These are phyloP conservation scores for Automeris io DNA, from an alignment of 2,888 invertebrate genomes.

Conservation along the genomic window DNA sequence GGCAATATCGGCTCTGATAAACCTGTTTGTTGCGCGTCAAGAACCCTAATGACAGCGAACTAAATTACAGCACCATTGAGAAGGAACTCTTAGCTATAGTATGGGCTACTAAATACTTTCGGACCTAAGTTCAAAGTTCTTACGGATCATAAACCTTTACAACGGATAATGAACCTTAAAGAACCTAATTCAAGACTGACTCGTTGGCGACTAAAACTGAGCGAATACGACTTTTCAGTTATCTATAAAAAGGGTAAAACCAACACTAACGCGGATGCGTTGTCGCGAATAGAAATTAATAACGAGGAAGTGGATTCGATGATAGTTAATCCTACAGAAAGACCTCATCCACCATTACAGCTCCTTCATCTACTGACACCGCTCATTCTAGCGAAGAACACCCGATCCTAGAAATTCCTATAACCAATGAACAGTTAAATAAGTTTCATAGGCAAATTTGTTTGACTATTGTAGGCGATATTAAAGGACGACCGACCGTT, in stretches of 20 bases:
- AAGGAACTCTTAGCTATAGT: no score
- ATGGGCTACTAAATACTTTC: not conserved
- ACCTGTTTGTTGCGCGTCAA: conserved; percentile 12
- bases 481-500: conserved; percentile 14
- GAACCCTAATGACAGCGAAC: conserved; percentile 26
- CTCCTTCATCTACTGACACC: conserved; percentile 12
- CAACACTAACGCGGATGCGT: conserved; percentile 17
- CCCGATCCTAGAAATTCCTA: conserved; percentile 19
- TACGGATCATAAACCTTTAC: conserved; percentile 17
- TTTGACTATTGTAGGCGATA: conserved; percentile 16
- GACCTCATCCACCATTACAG: not conserved
- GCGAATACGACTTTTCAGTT: conserved; percentile 18
- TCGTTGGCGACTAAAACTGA: conserved; percentile 18
- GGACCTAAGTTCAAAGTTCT: conserved; percentile 29
- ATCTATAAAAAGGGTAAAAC: conserved; percentile 16
- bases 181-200: conserved; percentile 19
- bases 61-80: conserved; percentile 22
- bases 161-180: conserved; percentile 16
- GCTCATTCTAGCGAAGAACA: conserved; percentile 17
- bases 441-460: conserved; percentile 17
- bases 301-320: not conserved
- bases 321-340: not conserved
- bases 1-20: conserved; percentile 17
- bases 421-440: conserved; percentile 10
- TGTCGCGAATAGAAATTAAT: conserved; percentile 10